phyloP scores from a whole-genome alignment of 1,140 invertebrate genomes.

The Hirudo medicinalis region DNA sequence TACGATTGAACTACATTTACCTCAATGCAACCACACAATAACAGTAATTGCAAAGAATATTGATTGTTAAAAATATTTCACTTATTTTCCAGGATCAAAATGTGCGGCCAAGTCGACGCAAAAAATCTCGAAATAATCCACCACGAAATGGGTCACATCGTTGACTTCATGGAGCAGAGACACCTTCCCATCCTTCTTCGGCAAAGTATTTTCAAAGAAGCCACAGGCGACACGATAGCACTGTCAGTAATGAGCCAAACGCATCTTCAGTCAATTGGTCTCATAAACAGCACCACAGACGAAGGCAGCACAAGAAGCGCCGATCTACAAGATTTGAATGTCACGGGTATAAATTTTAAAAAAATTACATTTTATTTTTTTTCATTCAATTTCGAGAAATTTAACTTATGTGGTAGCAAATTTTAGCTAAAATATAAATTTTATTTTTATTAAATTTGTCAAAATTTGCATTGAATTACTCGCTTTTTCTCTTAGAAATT shows the following conservation, averaged over 20 bases:
- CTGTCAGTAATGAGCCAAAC: constrained; percentile 64
- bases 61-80: not conserved
- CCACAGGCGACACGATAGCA: constrained; percentile 66
- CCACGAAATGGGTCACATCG: constrained; percentile 66
- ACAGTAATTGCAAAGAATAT: not conserved
- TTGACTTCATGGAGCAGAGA: constrained; percentile 59
- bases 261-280: constrained; percentile 66
- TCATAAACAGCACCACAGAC: constrained; percentile 31
- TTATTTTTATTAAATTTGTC: too few relatives aligned
- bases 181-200: constrained; percentile 41
- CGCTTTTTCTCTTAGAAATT: constrained; percentile 47
- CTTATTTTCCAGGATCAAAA: constrained; percentile 34
- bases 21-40: too few relatives aligned
- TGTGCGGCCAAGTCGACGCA: constrained; percentile 37
- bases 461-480: too few relatives aligned
- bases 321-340: too few relatives aligned
- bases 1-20: not conserved
- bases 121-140: constrained; percentile 58
- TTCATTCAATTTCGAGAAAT: too few relatives aligned
- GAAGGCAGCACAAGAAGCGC: too few relatives aligned
- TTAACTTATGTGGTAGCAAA: too few relatives aligned
- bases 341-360: too few relatives aligned
- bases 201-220: constrained; percentile 23
- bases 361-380: too few relatives aligned
- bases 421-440: too few relatives aligned